Percentiles rank a stretch among this genome's conserved stretches.
Conservation (phyloP, 1,140 invertebrate genomes). For the Drosophila takahashii region DNA sequence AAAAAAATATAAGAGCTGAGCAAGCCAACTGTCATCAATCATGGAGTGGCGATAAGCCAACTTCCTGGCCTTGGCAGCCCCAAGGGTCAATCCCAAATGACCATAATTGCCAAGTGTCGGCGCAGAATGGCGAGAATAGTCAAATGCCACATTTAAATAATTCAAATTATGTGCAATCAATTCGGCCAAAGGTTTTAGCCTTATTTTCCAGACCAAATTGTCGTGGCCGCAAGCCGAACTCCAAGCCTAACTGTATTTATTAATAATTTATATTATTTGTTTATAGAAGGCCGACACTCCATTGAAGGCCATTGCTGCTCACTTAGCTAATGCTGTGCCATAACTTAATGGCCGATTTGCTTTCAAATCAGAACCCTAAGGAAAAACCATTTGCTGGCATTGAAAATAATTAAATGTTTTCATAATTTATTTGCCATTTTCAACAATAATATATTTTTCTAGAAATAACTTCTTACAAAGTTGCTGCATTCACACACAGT, state of each 20-base stretch:
- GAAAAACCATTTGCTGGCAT: constrained; percentile 39
- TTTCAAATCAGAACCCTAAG: constrained; percentile 41
- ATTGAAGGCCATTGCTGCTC: constrained; percentile 42
- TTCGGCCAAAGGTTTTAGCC: constrained; percentile 42
- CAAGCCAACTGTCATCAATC: constrained; percentile 55
- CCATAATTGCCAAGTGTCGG: constrained; percentile 51
- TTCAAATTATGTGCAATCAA: constrained; percentile 69
- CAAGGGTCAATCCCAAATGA: constrained; percentile 48
- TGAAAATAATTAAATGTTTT: constrained; percentile 43
- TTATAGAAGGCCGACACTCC: constrained; percentile 43
- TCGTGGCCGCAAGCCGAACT: constrained; percentile 39
- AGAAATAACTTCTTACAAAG: not conserved
- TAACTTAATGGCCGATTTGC: constrained; percentile 43
- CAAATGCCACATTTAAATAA: constrained; percentile 70
- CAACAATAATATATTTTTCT: constrained; percentile 8
- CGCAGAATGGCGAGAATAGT: constrained; percentile 36
- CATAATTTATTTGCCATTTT: constrained; percentile 40
- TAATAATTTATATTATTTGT: constrained; percentile 52
- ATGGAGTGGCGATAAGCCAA: constrained; percentile 26
- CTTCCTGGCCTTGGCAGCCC: constrained; percentile 60
- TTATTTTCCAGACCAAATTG: constrained; percentile 40
- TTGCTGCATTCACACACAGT: not conserved
- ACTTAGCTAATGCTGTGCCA: constrained; percentile 47
- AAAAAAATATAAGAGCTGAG: no score
- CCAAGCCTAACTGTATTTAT: constrained; percentile 42